phyloP scores from a whole-genome alignment of 2,797 vertebrate species.

The Acanthopagrus latus region DNA sequence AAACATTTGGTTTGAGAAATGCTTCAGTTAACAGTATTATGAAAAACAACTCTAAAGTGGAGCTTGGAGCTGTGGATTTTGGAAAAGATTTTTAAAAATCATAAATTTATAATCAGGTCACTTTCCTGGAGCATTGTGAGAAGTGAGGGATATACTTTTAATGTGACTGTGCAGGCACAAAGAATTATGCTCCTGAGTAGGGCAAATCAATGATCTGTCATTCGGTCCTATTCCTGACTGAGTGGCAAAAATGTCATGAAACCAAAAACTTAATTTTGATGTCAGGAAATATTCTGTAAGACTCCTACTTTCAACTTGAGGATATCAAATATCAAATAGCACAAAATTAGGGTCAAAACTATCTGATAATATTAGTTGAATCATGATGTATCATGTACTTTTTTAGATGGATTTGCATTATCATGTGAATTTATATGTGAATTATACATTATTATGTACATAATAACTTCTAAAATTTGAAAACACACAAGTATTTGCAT shows the following conservation, averaged over 20 bases:
- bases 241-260: slow-evolving; percentile 2
- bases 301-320: background rate
- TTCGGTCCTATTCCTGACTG: slow-evolving; percentile 12
- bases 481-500: background rate
- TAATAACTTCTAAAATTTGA: background rate
- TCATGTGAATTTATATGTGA: background rate
- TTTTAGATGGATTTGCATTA: background rate
- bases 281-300: background rate
- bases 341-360: background rate
- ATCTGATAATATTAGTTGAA: too few relatives aligned
- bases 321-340: background rate
- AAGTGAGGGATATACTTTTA: background rate
- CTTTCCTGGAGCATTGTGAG: slow-evolving; percentile 32
- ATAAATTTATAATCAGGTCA: slow-evolving; percentile 58
- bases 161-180: slow-evolving; percentile 11
- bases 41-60: slow-evolving; percentile 23
- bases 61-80: slow-evolving; percentile 31
- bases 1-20: slow-evolving; percentile 40
- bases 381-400: background rate
- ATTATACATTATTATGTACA: background rate
- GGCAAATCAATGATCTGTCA: slow-evolving; percentile 47
- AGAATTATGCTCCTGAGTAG: slow-evolving; percentile 39
- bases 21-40: slow-evolving; percentile 33
- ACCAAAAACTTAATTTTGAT: background rate
- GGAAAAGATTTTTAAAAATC: slow-evolving; percentile 33